These are phyloP conservation scores for Cuniculus paca DNA, from an alignment of 2,797 vertebrate species.

Conservation along the genomic window DNA sequence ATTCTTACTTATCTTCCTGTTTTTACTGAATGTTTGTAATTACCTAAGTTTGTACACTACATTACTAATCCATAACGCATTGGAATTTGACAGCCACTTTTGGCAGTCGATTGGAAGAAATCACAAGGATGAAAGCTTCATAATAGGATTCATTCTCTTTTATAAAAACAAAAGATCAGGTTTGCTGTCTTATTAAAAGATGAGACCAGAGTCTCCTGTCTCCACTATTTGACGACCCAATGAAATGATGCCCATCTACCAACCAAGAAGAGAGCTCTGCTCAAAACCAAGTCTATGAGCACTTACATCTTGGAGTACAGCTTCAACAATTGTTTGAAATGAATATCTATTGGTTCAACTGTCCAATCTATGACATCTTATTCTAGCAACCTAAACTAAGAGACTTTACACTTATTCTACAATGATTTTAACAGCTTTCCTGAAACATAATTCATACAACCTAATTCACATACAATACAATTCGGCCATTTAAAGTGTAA, in stretches of 20 bases:
- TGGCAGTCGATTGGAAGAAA: not conserved
- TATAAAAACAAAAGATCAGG: not conserved
- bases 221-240: not conserved
- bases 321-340: not conserved
- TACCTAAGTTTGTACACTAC: not conserved
- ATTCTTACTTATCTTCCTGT: not conserved
- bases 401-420: not conserved
- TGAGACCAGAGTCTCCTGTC: too few relatives aligned
- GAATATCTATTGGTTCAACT: not conserved
- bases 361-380: not conserved
- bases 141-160: too few relatives aligned
- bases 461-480: not conserved
- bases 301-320: too few relatives aligned
- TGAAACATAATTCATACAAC: not conserved
- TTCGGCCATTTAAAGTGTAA: not conserved
- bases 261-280: not conserved
- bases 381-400: not conserved
- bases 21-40: not conserved
- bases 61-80: too few relatives aligned
- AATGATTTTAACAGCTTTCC: not conserved
- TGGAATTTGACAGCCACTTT: accelerated
- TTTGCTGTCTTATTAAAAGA: not conserved
- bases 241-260: not conserved
- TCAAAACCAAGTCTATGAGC: too few relatives aligned
- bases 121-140: not conserved